These are phyloP conservation scores for Catharus ustulatus DNA, from an alignment of 2,797 vertebrate species.

Conservation along the genomic window DNA sequence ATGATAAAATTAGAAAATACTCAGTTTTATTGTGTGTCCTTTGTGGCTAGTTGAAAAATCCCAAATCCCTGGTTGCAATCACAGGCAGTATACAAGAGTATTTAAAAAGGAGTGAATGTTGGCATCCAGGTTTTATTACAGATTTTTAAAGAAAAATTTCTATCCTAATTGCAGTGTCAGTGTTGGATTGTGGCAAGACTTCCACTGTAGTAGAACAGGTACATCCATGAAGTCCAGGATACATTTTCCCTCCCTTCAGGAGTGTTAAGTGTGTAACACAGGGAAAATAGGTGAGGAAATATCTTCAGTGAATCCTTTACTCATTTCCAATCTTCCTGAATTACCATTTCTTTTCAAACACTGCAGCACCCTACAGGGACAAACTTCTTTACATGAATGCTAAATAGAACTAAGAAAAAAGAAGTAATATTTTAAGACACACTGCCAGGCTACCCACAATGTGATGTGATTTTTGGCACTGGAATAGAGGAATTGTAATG, in stretches of 20 bases:
- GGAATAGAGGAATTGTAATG: not conserved
- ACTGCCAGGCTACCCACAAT: not conserved
- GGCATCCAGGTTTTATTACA: not conserved
- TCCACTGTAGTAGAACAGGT: not conserved
- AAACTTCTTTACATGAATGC: not conserved
- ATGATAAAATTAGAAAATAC: not conserved
- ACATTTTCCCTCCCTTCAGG: not conserved
- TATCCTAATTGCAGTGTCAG: not conserved
- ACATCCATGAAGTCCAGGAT: not conserved
- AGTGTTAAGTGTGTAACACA: not conserved
- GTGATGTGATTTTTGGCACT: not conserved
- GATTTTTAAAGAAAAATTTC: not conserved
- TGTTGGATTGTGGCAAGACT: not conserved
- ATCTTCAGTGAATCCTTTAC: slow-evolving; percentile 15
- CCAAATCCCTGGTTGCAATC: not conserved
- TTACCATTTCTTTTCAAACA: slow-evolving; percentile 50
- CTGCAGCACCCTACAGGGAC: not conserved
- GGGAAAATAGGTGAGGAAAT: not conserved
- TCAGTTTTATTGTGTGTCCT: not conserved
- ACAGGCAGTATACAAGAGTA: not conserved
- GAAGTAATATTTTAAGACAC: not conserved
- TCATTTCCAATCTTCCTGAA: slow-evolving; percentile 44
- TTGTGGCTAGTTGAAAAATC: not conserved
- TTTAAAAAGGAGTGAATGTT: not conserved
- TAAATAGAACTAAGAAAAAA: slow-evolving; percentile 19